These are phyloP conservation scores for Drosophila fungiperda DNA, from an alignment of 2,888 invertebrate genomes.

Conservation along the genomic window DNA sequence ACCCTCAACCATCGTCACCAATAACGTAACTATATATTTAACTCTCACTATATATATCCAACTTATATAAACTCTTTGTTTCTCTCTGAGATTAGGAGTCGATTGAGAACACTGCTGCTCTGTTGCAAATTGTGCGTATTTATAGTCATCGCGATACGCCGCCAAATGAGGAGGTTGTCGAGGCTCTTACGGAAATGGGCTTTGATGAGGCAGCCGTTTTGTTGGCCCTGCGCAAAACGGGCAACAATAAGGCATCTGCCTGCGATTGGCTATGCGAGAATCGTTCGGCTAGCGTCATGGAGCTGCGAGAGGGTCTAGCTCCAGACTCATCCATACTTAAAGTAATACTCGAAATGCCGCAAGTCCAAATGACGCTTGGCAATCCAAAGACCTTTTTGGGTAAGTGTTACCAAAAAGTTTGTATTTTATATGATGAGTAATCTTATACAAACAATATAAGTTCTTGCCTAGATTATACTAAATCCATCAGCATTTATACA, in stretches of 20 bases:
- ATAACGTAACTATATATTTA: conserved; percentile 66
- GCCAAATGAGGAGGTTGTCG: conserved; percentile 80
- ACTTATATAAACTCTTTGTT: no score
- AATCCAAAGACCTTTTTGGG: conserved; percentile 89
- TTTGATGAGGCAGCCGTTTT: conserved; percentile 87
- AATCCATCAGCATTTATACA: no score
- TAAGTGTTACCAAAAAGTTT: conserved; percentile 70
- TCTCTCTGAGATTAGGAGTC: conserved; percentile 57
- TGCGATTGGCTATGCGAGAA: conserved; percentile 89
- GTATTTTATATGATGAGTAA: no score
- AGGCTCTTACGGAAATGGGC: conserved; percentile 86
- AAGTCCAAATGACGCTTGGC: conserved; percentile 88
- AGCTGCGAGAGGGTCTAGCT: conserved; percentile 87
- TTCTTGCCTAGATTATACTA: no score
- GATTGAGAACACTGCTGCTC: conserved; percentile 82
- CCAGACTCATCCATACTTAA: conserved; percentile 87
- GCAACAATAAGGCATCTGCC: conserved; percentile 88
- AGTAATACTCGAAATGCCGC: conserved; percentile 88
- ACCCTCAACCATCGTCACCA: conserved; percentile 78
- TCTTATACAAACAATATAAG: no score
- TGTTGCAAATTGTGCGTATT: conserved; percentile 84
- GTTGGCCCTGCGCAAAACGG: conserved; percentile 87
- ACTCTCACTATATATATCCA: not conserved
- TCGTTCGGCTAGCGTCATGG: conserved; percentile 86
- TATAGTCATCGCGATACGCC: conserved; percentile 84